Percentiles rank a stretch among this genome's conserved stretches.
Evolutionary conservation across 2,888 invertebrate species (phyloP).

Genomic region (Empis stercorea): DNA sequence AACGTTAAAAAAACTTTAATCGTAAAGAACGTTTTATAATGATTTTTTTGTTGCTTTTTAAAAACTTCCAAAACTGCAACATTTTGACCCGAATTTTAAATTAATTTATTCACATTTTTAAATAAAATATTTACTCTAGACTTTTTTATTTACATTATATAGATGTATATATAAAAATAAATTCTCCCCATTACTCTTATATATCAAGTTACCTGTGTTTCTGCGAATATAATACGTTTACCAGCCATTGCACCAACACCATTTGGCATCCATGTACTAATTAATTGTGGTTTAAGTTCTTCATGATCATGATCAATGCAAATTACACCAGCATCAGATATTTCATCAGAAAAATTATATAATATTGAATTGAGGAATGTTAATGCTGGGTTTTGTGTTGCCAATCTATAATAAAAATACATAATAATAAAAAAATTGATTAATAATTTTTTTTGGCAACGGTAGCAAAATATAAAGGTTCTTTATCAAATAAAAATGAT

Average conservation of each 20-base stretch:
- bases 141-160: neutral
- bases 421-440: slow-evolving; percentile 5
- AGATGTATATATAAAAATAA: too few relatives aligned
- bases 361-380: slow-evolving; percentile 36
- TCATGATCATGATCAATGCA: slow-evolving; percentile 83
- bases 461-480: neutral
- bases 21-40: too few relatives aligned
- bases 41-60: too few relatives aligned
- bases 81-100: too few relatives aligned
- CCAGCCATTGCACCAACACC: slow-evolving; percentile 75
- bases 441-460: neutral
- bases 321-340: slow-evolving; percentile 43
- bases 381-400: slow-evolving; percentile 33
- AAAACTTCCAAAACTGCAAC: too few relatives aligned
- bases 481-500: too few relatives aligned
- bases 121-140: neutral
- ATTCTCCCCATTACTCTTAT: too few relatives aligned
- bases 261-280: slow-evolving; percentile 83
- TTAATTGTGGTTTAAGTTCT: slow-evolving; percentile 67
- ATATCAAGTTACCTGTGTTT: slow-evolving; percentile 58
- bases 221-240: slow-evolving; percentile 73
- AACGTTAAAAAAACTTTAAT: too few relatives aligned
- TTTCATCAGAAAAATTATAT: slow-evolving; percentile 35
- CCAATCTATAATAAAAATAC: slow-evolving; percentile 20
- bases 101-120: too few relatives aligned